Conservation (phyloP, 2,888 invertebrate species). For the Leptopterna dolabrata region DNA sequence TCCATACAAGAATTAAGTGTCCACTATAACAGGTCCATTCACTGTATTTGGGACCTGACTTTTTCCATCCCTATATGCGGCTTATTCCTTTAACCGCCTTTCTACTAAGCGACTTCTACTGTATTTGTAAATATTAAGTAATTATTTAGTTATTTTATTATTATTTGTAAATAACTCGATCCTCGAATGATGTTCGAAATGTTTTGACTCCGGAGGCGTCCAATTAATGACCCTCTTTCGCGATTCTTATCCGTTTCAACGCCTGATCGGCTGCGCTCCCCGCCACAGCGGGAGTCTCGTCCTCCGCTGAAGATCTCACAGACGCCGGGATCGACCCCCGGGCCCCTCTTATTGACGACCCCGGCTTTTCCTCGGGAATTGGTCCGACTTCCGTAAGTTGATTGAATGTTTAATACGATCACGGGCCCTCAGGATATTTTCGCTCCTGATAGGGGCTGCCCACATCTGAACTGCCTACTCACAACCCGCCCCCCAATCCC, state of each 20-base stretch:
- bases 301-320: not conserved
- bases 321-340: not conserved
- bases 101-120: too few relatives aligned
- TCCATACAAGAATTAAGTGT: too few relatives aligned
- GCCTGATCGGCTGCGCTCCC: not conserved
- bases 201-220: not conserved
- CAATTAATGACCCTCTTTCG: not conserved
- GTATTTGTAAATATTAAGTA: too few relatives aligned
- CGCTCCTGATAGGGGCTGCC: slow-evolving; percentile 34
- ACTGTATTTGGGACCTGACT: too few relatives aligned
- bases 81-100: too few relatives aligned
- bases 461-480: slow-evolving; percentile 42
- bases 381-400: slow-evolving; percentile 45
- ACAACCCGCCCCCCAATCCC: not conserved
- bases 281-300: not conserved
- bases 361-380: not conserved
- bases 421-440: slow-evolving; percentile 23
- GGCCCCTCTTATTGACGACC: not conserved
- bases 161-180: too few relatives aligned
- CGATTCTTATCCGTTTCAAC: not conserved
- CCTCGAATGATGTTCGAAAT: not conserved
- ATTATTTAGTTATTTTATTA: too few relatives aligned
- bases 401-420: slow-evolving; percentile 55
- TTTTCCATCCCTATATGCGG: too few relatives aligned
- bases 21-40: too few relatives aligned